Evolutionary conservation across 2,113 vertebrate species (phyloP).

Genomic region (Aythya baeri): DNA sequence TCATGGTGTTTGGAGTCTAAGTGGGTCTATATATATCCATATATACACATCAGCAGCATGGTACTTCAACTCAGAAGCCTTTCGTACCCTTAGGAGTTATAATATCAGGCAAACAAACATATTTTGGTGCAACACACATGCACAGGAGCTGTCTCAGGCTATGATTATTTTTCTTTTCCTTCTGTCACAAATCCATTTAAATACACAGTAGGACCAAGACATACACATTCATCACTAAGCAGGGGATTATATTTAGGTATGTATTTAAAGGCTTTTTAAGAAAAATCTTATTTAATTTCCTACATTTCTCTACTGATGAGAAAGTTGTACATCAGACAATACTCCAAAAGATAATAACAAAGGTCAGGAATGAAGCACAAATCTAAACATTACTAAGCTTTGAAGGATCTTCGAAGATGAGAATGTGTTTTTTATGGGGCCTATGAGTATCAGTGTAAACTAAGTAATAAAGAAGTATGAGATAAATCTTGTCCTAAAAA

Average conservation of each 20-base stretch:
- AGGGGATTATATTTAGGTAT: not conserved
- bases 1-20: not conserved
- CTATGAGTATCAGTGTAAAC: not conserved
- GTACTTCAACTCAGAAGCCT: not conserved
- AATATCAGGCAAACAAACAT: not conserved
- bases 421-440: not conserved
- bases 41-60: not conserved
- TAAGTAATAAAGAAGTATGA: not conserved
- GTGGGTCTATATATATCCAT: too few species aligned
- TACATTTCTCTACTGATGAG: too few species aligned
- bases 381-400: not conserved
- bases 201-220: not conserved
- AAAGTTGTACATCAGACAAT: not conserved
- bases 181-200: not conserved
- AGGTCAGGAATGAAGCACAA: not conserved
- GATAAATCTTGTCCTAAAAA: not conserved
- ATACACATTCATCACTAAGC: not conserved
- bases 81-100: not conserved
- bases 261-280: not conserved
- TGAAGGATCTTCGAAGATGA: slow-evolving; percentile 25
- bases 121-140: not conserved
- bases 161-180: not conserved
- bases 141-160: not conserved
- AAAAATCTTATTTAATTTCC: too few species aligned
- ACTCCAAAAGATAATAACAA: not conserved